Base-by-base conservation (phyloP, 2,113 vertebrate species). In the Oreochromis spilurus region DNA sequence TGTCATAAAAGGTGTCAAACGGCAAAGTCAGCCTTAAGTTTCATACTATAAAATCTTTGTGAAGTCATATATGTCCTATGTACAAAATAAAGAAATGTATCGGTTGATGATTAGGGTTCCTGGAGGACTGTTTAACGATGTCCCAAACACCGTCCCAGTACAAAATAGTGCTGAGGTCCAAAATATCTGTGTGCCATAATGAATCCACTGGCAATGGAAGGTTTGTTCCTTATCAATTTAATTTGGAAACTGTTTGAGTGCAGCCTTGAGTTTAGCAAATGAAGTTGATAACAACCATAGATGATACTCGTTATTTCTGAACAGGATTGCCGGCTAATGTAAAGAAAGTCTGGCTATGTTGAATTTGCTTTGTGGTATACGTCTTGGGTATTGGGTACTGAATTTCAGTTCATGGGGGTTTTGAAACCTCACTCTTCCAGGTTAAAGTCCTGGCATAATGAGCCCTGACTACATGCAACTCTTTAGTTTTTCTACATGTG, bases 51-150 rank as follows among this genome's bases (percentile, higher is more conserved):
- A 36, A 62, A 1, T 62, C 58, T 65, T 38, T 65, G 60, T 38
- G 60, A 65, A 13, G 60, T 65, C 60, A n/a, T 65, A 38, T 65
- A 36, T 65, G 60, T 65, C 60, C 31, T 38, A 65, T 38, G 17
- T 65, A 38, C 60, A 65, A 38, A n/a, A 38, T 65, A 65, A 65
- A 65, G 0, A n/a, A 65, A 0, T 38, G 60, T 65, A 38, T 38
- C 38, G 38, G 60, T 65, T 65, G 34, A 65, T 65, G n/a, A 21
- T 65, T 7, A 21, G 60, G 10, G 1, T 13, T 65, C 0, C 34
- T 38, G 1, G 34, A 65, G 34, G 19, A 65, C 19, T 21, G 34
- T 65, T 65, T 65, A 65, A 38, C 10, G 1, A 38, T 65, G 34
- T 65, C 6, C 34, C 60, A 65, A 65, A 38, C 31, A 65, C 60